Evolutionary conservation across 2,113 vertebrate genomes (phyloP).

Genomic region (Cairina moschata): DNA sequence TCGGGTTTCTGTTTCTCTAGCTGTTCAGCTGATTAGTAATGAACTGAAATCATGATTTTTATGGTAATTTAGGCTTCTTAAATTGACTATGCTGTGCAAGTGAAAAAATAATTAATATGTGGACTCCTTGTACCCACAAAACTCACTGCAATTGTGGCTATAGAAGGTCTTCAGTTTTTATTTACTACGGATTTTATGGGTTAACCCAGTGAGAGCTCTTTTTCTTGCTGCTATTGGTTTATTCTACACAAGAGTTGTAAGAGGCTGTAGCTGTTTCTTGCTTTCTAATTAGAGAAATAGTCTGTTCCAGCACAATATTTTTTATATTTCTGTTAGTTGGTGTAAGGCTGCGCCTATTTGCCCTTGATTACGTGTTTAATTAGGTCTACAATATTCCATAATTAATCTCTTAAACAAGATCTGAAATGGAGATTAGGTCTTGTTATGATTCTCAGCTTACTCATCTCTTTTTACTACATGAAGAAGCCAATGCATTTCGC

Average conservation of each 20-base stretch:
- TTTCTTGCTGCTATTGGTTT: neutral
- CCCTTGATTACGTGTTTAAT: constrained; percentile 12
- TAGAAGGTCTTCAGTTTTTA: neutral
- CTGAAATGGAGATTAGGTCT: constrained; percentile 25
- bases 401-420: constrained; percentile 42
- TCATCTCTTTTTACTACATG: neutral
- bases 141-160: neutral
- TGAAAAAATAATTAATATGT: neutral
- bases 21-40: neutral
- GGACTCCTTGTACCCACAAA: neutral
- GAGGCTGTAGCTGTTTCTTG: neutral
- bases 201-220: neutral
- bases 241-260: neutral
- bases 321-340: neutral
- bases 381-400: constrained; percentile 27
- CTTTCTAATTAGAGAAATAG: neutral
- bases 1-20: neutral
- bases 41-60: neutral
- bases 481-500: neutral
- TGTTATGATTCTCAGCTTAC: constrained; percentile 1
- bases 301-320: neutral
- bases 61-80: neutral
- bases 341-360: neutral
- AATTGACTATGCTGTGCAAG: neutral
- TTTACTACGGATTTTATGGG: neutral